phyloP scores from a whole-genome alignment of 2,888 invertebrate species.

The Harpalus rubripes region DNA sequence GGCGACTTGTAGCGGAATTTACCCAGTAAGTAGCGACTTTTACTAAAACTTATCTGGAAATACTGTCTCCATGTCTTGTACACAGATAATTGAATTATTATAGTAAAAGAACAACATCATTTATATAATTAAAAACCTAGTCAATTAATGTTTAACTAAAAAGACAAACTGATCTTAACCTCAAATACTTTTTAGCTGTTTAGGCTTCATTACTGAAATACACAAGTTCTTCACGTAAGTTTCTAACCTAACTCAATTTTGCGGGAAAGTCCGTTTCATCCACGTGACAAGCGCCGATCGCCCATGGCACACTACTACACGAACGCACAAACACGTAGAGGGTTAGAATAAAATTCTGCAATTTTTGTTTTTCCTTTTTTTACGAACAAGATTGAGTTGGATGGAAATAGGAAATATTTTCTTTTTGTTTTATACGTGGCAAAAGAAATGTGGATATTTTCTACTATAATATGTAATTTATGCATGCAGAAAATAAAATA shows the following conservation, averaged over 20 bases:
- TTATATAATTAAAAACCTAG: background rate
- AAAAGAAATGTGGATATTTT: background rate
- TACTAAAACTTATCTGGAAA: too few relatives aligned
- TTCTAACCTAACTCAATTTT: constrained; percentile 30
- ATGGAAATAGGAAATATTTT: background rate
- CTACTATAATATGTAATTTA: background rate
- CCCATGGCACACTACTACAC: background rate
- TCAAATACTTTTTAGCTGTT: constrained; percentile 4
- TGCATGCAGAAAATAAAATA: too few relatives aligned
- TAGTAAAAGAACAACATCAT: too few relatives aligned
- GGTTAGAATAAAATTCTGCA: background rate
- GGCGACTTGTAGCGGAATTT: too few relatives aligned
- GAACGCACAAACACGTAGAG: background rate
- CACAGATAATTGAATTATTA: too few relatives aligned
- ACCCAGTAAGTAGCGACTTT: too few relatives aligned
- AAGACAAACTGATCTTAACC: constrained; percentile 2
- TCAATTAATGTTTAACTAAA: background rate
- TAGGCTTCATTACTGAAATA: constrained; percentile 30
- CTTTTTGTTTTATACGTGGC: background rate
- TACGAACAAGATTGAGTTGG: background rate
- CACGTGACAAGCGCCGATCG: constrained; percentile 20
- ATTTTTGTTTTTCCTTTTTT: background rate
- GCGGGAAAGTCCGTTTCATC: constrained; percentile 6
- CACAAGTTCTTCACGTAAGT: constrained; percentile 30
- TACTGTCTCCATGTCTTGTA: too few relatives aligned